Base-by-base conservation (phyloP, 2,888 invertebrate species). In the Eupithecia dodoneata region DNA sequence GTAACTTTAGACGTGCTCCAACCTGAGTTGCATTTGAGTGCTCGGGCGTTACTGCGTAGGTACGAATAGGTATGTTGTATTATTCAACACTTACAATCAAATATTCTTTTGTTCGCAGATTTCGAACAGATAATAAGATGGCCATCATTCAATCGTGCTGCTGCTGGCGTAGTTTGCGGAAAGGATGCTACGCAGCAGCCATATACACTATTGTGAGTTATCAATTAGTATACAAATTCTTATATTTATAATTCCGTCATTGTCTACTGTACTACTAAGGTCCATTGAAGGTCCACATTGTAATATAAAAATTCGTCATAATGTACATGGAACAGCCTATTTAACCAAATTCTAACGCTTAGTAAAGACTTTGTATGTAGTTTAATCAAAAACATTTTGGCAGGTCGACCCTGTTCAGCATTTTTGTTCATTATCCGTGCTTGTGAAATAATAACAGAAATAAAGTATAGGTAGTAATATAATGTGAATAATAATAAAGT, bases 121-220 rank as follows among this genome's bases (percentile, higher is more conserved):
- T 42, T 15, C 3, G 15, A 66, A 15, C 13, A 42, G 66, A 42
- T 13, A 7, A 4, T 4, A 4, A 18, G n/a, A 97, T 97, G 97
- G 96, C 97, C 67, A 96, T 97, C 84, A 96, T 97, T 84, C 96
- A 97, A 84, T 97, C 97, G 3, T 97, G 97, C 87, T 97, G 97
- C 89, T 97, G 97, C 86, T 97, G 97, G 96, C 95, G 96, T 76
- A 97, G 97, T 71, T 96, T 97, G 10, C 96, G 97, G 59, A 96
- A 95, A 83, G 97, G 97, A 55, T 97, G 97, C 88, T 97, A 97
- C 87, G 97, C 97, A 47, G 96, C 97, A 79, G 97, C 96, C 5
- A 85, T 96, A 81, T 97, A 97, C 86, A 97, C 97, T 0, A 93
- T 96, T 96, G 97, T 97, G 92, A 96, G 96, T 95, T 80, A 41